These are phyloP conservation scores for Electrona antarctica DNA, from an alignment of 2,113 vertebrate species.

Conservation along the genomic window DNA sequence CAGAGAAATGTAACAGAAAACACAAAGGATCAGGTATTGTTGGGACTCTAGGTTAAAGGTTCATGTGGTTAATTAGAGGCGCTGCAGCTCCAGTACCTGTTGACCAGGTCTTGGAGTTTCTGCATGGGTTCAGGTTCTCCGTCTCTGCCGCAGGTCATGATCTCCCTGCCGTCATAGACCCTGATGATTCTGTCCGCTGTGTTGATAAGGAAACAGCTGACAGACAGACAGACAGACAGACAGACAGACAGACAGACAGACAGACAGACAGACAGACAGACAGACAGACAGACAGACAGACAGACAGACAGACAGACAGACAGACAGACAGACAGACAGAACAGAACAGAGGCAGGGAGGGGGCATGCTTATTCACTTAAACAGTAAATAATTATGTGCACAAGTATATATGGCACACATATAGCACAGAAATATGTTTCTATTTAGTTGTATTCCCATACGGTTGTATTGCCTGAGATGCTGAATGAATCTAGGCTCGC, in stretches of 20 bases:
- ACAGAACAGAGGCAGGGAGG: neutral
- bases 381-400: too few species aligned
- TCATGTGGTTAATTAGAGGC: too few species aligned
- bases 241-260: slow-evolving; percentile 34
- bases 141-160: slow-evolving; percentile 94
- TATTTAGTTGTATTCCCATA: too few species aligned
- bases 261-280: slow-evolving; percentile 37
- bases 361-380: too few species aligned
- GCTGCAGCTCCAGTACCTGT: slow-evolving; percentile 79
- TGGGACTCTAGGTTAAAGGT: too few species aligned
- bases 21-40: too few species aligned
- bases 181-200: slow-evolving; percentile 96
- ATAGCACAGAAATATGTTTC: too few species aligned
- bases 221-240: slow-evolving; percentile 19
- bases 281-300: slow-evolving; percentile 19
- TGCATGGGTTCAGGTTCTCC: slow-evolving; percentile 98
- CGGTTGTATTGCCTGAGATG: too few species aligned
- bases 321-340: slow-evolving; percentile 26
- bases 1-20: too few species aligned
- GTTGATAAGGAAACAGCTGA: slow-evolving; percentile 97
- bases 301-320: slow-evolving; percentile 34
- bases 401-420: too few species aligned
- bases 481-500: too few species aligned
- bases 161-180: slow-evolving; percentile 96
- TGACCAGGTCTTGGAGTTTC: slow-evolving; percentile 96